phyloP scores from a whole-genome alignment of 2,113 vertebrate species.

The Anolis carolinensis region DNA sequence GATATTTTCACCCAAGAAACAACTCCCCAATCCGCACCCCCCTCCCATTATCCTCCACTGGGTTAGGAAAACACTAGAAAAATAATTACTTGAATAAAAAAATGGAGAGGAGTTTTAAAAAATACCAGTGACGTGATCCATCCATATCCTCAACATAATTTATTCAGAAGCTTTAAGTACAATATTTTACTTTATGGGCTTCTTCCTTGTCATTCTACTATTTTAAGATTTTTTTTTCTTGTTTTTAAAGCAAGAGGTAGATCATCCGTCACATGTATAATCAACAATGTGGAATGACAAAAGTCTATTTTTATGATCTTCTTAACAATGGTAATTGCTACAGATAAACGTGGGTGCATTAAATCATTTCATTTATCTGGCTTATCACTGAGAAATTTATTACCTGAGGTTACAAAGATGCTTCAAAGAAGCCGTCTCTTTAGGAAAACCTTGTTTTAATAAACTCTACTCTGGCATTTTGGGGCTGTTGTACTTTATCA shows the following conservation, averaged over 20 bases:
- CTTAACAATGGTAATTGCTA: slow-evolving; percentile 35
- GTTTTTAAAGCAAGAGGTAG: not conserved
- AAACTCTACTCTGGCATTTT: slow-evolving; percentile 20
- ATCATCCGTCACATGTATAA: not conserved
- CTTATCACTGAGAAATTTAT: slow-evolving; percentile 40
- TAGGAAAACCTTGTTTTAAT: slow-evolving; percentile 46
- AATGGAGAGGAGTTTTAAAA: too few species aligned
- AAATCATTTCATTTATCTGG: not conserved
- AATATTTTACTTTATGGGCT: not conserved
- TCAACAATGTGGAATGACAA: not conserved
- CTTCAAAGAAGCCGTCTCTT: slow-evolving; percentile 31
- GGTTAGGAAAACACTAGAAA: too few species aligned
- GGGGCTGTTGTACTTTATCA: slow-evolving; percentile 34
- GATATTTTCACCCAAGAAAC: too few species aligned
- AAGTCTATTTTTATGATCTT: slow-evolving; percentile 29
- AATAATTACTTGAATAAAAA: too few species aligned
- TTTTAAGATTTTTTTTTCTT: not conserved
- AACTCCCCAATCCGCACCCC: too few species aligned
- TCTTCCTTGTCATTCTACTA: too few species aligned
- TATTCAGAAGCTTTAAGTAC: not conserved
- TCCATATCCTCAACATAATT: not conserved
- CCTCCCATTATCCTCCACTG: too few species aligned
- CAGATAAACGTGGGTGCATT: not conserved
- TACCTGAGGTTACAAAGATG: slow-evolving; percentile 34
- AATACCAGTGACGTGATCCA: not conserved